Conservation (phyloP, 2,797 vertebrate species). For the Clarias pachynema region DNA sequence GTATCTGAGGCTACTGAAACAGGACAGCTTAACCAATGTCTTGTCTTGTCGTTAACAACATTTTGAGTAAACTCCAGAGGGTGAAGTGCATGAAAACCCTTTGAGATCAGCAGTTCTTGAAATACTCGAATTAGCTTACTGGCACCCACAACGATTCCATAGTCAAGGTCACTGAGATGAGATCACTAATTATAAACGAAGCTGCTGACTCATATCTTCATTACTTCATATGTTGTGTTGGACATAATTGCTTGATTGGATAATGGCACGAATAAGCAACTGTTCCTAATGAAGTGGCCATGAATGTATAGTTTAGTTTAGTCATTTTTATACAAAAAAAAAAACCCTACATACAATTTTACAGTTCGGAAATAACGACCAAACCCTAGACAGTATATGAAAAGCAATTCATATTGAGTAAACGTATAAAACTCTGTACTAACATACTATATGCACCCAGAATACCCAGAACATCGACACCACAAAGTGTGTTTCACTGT, state of each 20-base stretch:
- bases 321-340: not conserved
- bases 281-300: not conserved
- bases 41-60: no score
- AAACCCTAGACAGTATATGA: not conserved
- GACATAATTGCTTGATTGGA: not conserved
- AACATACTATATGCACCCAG: not conserved
- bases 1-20: not conserved
- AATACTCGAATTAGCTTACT: not conserved
- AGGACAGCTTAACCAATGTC: not conserved
- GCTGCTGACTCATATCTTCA: not conserved
- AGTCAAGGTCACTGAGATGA: not conserved
- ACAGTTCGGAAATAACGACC: not conserved
- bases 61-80: no score
- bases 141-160: not conserved
- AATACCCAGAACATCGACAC: not conserved
- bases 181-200: not conserved
- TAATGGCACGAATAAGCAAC: not conserved
- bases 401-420: not conserved
- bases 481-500: not conserved
- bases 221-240: not conserved
- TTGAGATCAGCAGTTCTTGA: no score
- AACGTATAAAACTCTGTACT: not conserved
- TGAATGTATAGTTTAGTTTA: not conserved
- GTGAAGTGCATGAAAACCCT: no score
- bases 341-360: not conserved